Evolutionary conservation across 2,888 invertebrate genomes (phyloP).

Genomic region (Venusia cambrica): DNA sequence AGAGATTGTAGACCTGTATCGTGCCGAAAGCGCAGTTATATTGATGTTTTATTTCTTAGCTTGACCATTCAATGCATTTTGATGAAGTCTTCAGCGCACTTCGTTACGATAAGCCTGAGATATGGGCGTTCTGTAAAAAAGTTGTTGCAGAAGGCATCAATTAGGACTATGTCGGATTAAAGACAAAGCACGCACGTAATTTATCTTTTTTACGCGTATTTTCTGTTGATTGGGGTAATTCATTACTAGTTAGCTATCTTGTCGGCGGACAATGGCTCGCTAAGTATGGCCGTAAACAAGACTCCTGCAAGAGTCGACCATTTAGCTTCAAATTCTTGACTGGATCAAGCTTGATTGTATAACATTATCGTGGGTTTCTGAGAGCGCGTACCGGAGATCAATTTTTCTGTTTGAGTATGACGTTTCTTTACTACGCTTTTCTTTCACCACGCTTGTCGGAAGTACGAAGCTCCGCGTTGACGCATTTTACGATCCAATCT

Average conservation of each 20-base stretch:
- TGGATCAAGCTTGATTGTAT: slow-evolving; percentile 9
- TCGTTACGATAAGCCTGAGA: slow-evolving; percentile 23
- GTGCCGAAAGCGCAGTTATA: slow-evolving; percentile 22
- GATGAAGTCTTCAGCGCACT: slow-evolving; percentile 23
- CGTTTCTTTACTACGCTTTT: neutral
- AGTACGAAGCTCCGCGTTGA: slow-evolving; percentile 26
- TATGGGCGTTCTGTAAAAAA: slow-evolving; percentile 17
- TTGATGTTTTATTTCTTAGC: slow-evolving; percentile 21
- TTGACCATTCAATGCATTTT: slow-evolving; percentile 23
- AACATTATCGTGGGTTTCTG: neutral
- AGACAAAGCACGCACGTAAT: slow-evolving; percentile 15
- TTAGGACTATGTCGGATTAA: slow-evolving; percentile 13
- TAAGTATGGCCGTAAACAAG: slow-evolving; percentile 20
- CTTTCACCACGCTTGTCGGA: too few species aligned
- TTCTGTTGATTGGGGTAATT: slow-evolving; percentile 13
- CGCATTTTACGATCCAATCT: slow-evolving; percentile 47
- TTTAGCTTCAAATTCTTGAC: slow-evolving; percentile 14
- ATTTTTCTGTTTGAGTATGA: too few species aligned
- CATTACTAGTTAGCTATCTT: slow-evolving; percentile 12
- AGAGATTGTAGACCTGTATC: slow-evolving; percentile 11
- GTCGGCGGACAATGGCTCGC: slow-evolving; percentile 18
- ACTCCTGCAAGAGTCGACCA: slow-evolving; percentile 8
- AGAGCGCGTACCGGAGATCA: neutral
- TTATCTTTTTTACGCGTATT: slow-evolving; percentile 20
- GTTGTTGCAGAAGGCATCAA: slow-evolving; percentile 16